Percentiles rank a stretch among this genome's conserved stretches.
phyloP scores from a whole-genome alignment of 2,797 vertebrate species.

The Natrix natrix region DNA sequence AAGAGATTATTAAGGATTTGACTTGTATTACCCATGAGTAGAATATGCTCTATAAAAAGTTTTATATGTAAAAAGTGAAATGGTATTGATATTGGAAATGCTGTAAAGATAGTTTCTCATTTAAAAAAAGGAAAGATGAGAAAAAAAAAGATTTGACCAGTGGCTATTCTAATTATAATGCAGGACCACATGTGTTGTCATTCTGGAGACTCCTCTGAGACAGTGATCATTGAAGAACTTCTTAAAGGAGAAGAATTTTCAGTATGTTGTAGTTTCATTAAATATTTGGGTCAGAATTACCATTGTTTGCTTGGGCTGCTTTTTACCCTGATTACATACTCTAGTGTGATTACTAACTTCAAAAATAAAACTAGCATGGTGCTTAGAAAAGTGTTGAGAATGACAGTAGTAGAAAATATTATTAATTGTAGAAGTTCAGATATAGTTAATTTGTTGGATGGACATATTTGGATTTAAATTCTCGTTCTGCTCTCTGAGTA shows the following conservation, averaged over 20 bases:
- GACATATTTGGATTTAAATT: background rate
- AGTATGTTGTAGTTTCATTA: conserved; percentile 65
- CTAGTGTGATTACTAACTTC: background rate
- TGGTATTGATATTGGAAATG: background rate
- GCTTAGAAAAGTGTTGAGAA: background rate
- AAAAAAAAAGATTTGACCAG: background rate
- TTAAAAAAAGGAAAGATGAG: background rate
- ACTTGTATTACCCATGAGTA: background rate
- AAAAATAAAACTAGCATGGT: background rate
- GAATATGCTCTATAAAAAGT: background rate
- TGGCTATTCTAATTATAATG: background rate
- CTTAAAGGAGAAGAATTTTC: conserved; percentile 89
- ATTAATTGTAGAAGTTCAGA: background rate
- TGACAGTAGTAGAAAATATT: background rate
- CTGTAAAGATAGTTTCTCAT: background rate
- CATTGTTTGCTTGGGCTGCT: conserved; percentile 14
- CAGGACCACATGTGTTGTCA: conserved; percentile 72
- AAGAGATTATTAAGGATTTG: background rate
- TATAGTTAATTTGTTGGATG: background rate
- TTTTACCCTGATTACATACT: background rate
- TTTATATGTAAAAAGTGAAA: background rate
- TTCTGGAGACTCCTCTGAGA: conserved; percentile 79
- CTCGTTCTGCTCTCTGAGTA: background rate
- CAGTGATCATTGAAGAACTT: conserved; percentile 85
- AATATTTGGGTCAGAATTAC: conserved; percentile 12